Conservation (phyloP, 2,888 invertebrate genomes). For the Ecliptopera silaceata region DNA sequence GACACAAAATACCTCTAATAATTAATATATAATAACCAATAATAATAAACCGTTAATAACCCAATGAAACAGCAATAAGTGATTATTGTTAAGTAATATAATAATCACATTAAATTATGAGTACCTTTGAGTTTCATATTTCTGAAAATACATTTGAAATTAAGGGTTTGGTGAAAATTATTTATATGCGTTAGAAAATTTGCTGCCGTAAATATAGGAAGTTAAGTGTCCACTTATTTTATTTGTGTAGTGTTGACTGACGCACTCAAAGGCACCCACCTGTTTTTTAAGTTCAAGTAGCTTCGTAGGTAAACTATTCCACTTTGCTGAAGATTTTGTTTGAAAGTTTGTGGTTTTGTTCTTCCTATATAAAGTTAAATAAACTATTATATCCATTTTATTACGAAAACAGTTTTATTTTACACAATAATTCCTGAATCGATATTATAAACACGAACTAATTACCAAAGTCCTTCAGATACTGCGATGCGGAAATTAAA, state of each 20-base stretch:
- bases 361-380: background rate
- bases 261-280: background rate
- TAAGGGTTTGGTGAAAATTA: background rate
- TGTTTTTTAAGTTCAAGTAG: background rate
- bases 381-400: conserved; percentile 7
- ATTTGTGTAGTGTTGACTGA: conserved; percentile 3
- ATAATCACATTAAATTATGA: conserved; percentile 17
- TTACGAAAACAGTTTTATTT: conserved; percentile 16
- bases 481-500: conserved; percentile 73
- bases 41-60: conserved; percentile 9
- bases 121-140: conserved; percentile 3
- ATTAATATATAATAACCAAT: conserved; percentile 21
- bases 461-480: conserved; percentile 72
- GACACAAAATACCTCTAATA: conserved; percentile 17
- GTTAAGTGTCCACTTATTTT: conserved; percentile 2
- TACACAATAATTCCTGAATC: conserved; percentile 25
- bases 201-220: background rate
- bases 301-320: background rate
- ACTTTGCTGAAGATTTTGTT: conserved; percentile 2
- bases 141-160: conserved; percentile 1
- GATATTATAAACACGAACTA: conserved; percentile 33
- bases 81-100: conserved; percentile 21
- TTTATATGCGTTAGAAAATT: conserved; percentile 3
- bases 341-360: background rate
- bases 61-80: background rate